Conservation (phyloP, 92 coral and sea anemone species). For the Zoanthus sociatus region DNA sequence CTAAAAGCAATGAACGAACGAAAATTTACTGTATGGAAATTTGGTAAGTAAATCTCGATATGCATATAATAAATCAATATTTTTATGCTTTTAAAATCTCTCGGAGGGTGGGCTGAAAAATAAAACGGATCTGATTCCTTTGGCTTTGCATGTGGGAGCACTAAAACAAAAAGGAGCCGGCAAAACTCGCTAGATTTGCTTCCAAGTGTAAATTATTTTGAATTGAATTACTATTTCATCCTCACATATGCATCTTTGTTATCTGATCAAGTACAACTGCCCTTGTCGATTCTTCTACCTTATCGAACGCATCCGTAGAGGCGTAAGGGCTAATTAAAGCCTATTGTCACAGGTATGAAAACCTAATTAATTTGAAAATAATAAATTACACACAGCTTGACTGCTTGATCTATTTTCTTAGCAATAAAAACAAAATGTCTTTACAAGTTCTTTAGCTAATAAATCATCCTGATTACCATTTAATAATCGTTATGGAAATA, state of each 20-base stretch:
- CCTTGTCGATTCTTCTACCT: slow-evolving; percentile 16
- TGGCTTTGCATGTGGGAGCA: slow-evolving; percentile 8
- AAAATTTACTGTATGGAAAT: no score
- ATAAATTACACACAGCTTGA: slow-evolving; percentile 50
- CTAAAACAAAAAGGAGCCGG: background rate
- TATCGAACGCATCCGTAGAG: slow-evolving; percentile 8
- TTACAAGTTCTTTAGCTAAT: slow-evolving; percentile 13
- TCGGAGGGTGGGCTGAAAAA: slow-evolving; percentile 19
- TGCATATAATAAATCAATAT: slow-evolving; percentile 46
- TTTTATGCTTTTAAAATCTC: slow-evolving; percentile 28
- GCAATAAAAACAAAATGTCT: slow-evolving; percentile 39
- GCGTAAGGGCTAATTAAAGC: slow-evolving; percentile 45
- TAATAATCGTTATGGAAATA: slow-evolving; percentile 40
- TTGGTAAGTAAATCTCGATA: no score
- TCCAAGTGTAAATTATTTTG: background rate
- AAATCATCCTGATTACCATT: slow-evolving; percentile 39
- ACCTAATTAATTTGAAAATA: slow-evolving; percentile 51
- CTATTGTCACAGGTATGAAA: slow-evolving; percentile 39
- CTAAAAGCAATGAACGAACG: no score
- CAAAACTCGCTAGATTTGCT: background rate
- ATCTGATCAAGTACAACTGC: slow-evolving; percentile 33
- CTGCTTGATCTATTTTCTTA: slow-evolving; percentile 7
- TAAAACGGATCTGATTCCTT: background rate
- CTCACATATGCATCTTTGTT: slow-evolving; percentile 9
- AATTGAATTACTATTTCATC: background rate